Base-by-base conservation (phyloP, 2,888 invertebrate genomes). In the Hylaea fasciaria region DNA sequence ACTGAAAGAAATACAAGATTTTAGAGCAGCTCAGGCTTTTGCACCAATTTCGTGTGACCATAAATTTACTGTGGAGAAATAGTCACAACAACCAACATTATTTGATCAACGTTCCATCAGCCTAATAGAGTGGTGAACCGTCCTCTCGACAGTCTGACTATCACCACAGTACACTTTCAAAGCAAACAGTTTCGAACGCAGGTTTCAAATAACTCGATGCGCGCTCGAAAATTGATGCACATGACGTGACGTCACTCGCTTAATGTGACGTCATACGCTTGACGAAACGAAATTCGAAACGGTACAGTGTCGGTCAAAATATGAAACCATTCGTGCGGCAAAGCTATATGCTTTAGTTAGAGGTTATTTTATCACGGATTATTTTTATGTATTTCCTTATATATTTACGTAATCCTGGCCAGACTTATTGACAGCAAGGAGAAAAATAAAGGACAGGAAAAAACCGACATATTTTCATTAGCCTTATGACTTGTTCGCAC, bases 141-240 rank as follows among this genome's bases (percentile, higher is more conserved):
- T 39, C 37, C 12, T 14, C 41, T 51, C 29, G 14, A 43, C 41
- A 16, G 9, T 52, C 22, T 13, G 10, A 32, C 32, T 46, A 17
- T 45, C 48, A 54, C 59, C 54, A 37, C 54, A 54, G 39, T 59
- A 54, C 40, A 64, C 64, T 49, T 43, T 56, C 65, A 72, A 69
- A 68, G 70, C 72, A 62, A 71, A 71, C 69, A 59, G 57, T 69
- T 71, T 22, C 22, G 22, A 22, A 22, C 22, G 5, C 22, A 22
- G 22, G 22, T 22, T 22, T 63, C 48, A 60, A 63, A 71, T 69
- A 64, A 65, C 63, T 58, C 51, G 43, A 29, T 44, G 52, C 37
- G 48, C 51, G 17, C 55, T 49, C 64, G 66, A 62, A 67, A 77
- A 73, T 70, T 70, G 70, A 78, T 77, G 72, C 69, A 69, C 65